Evolutionary conservation across 2,888 invertebrate species (phyloP), one percentile per base, ranked within the genome.

Genomic region (Dryocosmus kuriphilus): DNA sequence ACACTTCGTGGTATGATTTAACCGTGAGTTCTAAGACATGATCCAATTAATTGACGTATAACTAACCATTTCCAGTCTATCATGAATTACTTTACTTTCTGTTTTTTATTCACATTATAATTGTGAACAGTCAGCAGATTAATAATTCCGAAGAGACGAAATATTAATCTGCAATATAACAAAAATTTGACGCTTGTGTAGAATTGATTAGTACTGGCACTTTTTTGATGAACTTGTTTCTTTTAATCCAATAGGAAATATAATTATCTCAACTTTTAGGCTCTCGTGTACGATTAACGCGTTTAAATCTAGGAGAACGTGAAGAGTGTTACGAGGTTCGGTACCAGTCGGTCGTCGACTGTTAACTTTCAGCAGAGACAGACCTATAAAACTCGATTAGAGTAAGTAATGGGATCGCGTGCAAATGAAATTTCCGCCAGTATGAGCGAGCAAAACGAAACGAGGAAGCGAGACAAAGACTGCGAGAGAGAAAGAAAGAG

Each of bases 371-470:
- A 71, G 51, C 67, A 71, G 67, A 71, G 67, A 71, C 67, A 71
- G 67, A 46, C 46, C 67, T 71, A 71, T 71, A 51, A 71, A 71
- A 71, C 67, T 71, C 67, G 67, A 71, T 71, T 71, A 60, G 75
- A 75, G 46, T 60, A 75, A 75, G 74, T 55, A 73, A 57, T 55
- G 57, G 55, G 74, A 74, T 74, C 57, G 55, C 55, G 74, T 74
- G 74, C 57, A 32, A 74, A 60, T 55, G 57, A 74, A 60, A 74
- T 71, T 71, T 71, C 46, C 67, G 41, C 46, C 27, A 30, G 46
- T 71, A 46, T 71, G 67, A 71, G 67, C 32, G 35, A 74, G 57
- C 9, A 51, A 24, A 38, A 24, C 30, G 35, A 74, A 74, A 74
- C 22, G 63, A 74, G 74, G 57, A 74, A 74, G 74, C 22, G 35